Conservation (phyloP, 1,140 invertebrate genomes). For the Euschistus heros region DNA sequence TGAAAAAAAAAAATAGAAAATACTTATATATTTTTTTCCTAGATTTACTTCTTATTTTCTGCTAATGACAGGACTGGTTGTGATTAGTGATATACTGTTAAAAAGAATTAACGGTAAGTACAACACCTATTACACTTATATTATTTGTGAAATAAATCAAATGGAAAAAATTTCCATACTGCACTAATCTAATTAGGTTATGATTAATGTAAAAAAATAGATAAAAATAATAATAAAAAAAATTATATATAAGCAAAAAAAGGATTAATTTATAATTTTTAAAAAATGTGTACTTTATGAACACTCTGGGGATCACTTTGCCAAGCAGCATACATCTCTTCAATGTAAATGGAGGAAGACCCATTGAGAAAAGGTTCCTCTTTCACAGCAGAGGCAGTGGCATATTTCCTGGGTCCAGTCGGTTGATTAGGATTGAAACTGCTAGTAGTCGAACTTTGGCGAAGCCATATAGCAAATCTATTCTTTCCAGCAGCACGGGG, state of each 20-base stretch:
- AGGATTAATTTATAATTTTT: neutral
- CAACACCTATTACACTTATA: too few relatives aligned
- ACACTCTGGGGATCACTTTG: constrained; percentile 87
- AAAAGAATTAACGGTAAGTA: too few relatives aligned
- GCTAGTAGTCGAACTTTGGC: constrained; percentile 17
- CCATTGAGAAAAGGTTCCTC: constrained; percentile 88
- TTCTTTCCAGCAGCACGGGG: constrained; percentile 38
- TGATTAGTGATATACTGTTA: too few relatives aligned
- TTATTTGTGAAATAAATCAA: too few relatives aligned
- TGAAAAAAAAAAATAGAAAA: too few relatives aligned
- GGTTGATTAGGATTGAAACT: constrained; percentile 16
- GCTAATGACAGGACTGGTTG: too few relatives aligned
- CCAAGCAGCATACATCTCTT: constrained; percentile 99
- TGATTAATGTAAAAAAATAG: too few relatives aligned
- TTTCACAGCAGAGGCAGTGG: constrained; percentile 39
- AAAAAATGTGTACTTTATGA: constrained; percentile 61
- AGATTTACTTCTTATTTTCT: too few relatives aligned
- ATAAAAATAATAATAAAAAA: too few relatives aligned
- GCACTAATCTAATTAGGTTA: neutral
- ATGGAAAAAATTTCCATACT: too few relatives aligned
- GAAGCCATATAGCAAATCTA: constrained; percentile 60
- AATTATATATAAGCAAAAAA: too few relatives aligned
- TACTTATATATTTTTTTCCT: too few relatives aligned
- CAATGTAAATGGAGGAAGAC: constrained; percentile 86
- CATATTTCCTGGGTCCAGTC: constrained; percentile 34